phyloP scores from a whole-genome alignment of 2,797 vertebrate genomes.

The Sebastes alutus region DNA sequence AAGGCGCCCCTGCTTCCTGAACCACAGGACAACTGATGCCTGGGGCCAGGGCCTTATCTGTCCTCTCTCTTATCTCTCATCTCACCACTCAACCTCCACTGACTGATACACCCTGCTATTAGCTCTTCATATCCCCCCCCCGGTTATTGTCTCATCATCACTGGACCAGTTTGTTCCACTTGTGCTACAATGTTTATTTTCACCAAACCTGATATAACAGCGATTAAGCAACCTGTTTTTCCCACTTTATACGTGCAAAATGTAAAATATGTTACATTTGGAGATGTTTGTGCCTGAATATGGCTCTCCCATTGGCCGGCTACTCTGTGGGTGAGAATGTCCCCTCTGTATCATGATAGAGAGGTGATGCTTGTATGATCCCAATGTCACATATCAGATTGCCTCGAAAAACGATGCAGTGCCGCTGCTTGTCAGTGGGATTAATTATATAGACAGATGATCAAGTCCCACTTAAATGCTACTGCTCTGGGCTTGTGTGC shows the following conservation, averaged over 20 bases:
- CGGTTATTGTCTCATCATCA: constrained; percentile 35
- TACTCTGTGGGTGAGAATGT: neutral
- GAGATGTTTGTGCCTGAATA: constrained; percentile 4
- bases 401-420: constrained; percentile 30
- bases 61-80: constrained; percentile 64
- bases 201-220: constrained; percentile 22
- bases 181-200: constrained; percentile 46
- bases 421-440: constrained; percentile 41
- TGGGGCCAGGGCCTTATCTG: constrained; percentile 71
- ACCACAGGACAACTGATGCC: constrained; percentile 37
- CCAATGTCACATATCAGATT: constrained; percentile 54
- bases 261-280: constrained; percentile 3
- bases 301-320: neutral
- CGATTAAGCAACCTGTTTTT: constrained; percentile 24
- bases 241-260: neutral
- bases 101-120: constrained; percentile 82
- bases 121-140: constrained; percentile 33
- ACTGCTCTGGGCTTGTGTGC: constrained; percentile 37
- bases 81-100: constrained; percentile 66
- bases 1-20: constrained; percentile 63
- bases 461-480: constrained; percentile 56
- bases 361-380: constrained; percentile 44
- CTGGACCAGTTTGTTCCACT: constrained; percentile 40
- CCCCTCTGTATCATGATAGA: constrained; percentile 17
- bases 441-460: constrained; percentile 42